Conservation (phyloP, 2,888 invertebrate genomes). For the Morpho helenor region DNA sequence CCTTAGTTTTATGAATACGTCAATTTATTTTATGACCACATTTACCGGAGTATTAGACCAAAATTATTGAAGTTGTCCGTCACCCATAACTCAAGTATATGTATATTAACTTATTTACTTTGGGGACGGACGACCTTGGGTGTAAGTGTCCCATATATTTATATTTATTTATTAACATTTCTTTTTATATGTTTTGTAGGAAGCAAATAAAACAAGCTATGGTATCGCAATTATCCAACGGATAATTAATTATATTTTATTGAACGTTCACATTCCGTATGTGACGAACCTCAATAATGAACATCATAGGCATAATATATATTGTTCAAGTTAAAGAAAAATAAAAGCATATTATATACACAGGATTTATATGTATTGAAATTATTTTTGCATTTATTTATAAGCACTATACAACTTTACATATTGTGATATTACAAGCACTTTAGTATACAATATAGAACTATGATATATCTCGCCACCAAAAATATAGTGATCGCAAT, state of each 20-base stretch:
- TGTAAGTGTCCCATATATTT: no score
- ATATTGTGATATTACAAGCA: constrained; percentile 57
- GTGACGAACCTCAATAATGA: constrained; percentile 57
- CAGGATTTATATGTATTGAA: constrained; percentile 46
- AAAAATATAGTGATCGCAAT: constrained; percentile 32
- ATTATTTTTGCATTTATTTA: constrained; percentile 53
- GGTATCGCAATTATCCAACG: constrained; percentile 71
- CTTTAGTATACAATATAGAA: constrained; percentile 35
- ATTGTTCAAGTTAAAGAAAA: constrained; percentile 66
- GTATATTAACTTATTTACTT: no score
- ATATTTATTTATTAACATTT: not conserved
- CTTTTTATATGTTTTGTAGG: not conserved
- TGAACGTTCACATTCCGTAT: constrained; percentile 61
- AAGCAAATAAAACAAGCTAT: constrained; percentile 55
- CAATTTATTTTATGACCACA: no score
- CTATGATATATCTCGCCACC: constrained; percentile 36
- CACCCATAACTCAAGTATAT: no score
- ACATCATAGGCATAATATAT: constrained; percentile 68
- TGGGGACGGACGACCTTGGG: no score
- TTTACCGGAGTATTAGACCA: no score
- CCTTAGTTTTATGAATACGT: no score
- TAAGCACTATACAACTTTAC: constrained; percentile 74
- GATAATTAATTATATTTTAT: constrained; percentile 68
- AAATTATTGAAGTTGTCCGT: no score
- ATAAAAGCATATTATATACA: constrained; percentile 67